A percentile compares a stretch with the other conserved stretches of the same genome.
phyloP scores from a whole-genome alignment of 2,888 invertebrate genomes.

The Thymelicus acteon region DNA sequence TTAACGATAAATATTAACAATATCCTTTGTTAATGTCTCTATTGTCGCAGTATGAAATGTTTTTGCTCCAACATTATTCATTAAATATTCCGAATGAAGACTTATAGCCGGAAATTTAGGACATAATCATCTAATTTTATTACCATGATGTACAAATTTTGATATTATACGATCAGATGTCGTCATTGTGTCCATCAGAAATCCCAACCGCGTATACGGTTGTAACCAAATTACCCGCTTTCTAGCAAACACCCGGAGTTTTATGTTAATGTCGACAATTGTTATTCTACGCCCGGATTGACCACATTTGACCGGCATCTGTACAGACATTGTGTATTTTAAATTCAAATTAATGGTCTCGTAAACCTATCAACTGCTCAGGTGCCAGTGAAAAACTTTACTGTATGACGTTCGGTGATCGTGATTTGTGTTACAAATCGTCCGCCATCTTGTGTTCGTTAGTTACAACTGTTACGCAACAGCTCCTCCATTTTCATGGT shows the following conservation, averaged over 20 bases:
- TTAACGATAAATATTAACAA: background rate
- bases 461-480: constrained; percentile 41
- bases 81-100: constrained; percentile 25
- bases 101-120: constrained; percentile 68
- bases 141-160: constrained; percentile 61
- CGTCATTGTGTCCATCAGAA: constrained; percentile 70
- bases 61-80: background rate
- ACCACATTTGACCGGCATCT: constrained; percentile 83
- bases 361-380: constrained; percentile 81
- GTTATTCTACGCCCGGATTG: constrained; percentile 75
- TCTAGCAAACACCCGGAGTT: constrained; percentile 83
- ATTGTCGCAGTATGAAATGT: constrained; percentile 3
- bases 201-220: constrained; percentile 70
- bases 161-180: constrained; percentile 62
- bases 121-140: constrained; percentile 73
- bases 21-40: background rate
- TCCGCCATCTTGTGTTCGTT: constrained; percentile 71
- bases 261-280: constrained; percentile 81
- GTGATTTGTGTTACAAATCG: constrained; percentile 75
- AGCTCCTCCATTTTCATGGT: constrained; percentile 25
- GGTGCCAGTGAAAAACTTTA: constrained; percentile 72
- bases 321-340: constrained; percentile 76
- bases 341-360: constrained; percentile 82
- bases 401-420: constrained; percentile 65
- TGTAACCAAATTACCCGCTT: constrained; percentile 84